A percentile compares a stretch with the other conserved stretches of the same genome.
phyloP scores from a whole-genome alignment of 2,113 vertebrate genomes.

The Centrocercus urophasianus region DNA sequence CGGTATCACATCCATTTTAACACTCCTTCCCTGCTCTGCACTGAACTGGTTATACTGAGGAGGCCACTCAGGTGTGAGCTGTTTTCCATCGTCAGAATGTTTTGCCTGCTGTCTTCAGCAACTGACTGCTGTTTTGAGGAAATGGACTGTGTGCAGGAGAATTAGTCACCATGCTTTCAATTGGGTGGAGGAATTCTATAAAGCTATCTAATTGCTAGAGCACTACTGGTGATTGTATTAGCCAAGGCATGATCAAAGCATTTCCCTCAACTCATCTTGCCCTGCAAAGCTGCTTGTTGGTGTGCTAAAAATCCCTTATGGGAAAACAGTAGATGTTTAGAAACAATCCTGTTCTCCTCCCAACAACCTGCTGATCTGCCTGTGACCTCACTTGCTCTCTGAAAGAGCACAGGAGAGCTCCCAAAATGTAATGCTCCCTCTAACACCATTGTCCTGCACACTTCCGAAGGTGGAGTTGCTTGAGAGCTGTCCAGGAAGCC shows the following conservation, averaged over 20 bases:
- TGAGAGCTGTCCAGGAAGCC: neutral
- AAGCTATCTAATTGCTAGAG: neutral
- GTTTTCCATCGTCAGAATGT: neutral
- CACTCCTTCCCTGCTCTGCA: neutral
- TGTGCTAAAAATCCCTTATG: neutral
- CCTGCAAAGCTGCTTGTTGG: neutral
- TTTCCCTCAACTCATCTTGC: neutral
- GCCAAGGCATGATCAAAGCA: neutral
- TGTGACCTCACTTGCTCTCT: neutral
- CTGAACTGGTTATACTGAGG: neutral
- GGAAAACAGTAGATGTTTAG: neutral
- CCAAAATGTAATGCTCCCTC: neutral
- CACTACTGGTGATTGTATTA: neutral
- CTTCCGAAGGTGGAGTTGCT: neutral
- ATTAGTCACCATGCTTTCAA: conserved; percentile 28
- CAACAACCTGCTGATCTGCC: neutral
- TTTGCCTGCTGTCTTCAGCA: neutral
- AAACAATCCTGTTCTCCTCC: neutral
- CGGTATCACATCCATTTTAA: conserved; percentile 28
- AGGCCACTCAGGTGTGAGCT: neutral
- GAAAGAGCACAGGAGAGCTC: neutral
- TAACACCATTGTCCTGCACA: neutral
- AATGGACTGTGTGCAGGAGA: neutral
- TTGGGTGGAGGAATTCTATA: neutral
- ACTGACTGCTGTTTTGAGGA: neutral